Evolutionary conservation across 1,140 invertebrate species (phyloP).

Genomic region (Popillia japonica): DNA sequence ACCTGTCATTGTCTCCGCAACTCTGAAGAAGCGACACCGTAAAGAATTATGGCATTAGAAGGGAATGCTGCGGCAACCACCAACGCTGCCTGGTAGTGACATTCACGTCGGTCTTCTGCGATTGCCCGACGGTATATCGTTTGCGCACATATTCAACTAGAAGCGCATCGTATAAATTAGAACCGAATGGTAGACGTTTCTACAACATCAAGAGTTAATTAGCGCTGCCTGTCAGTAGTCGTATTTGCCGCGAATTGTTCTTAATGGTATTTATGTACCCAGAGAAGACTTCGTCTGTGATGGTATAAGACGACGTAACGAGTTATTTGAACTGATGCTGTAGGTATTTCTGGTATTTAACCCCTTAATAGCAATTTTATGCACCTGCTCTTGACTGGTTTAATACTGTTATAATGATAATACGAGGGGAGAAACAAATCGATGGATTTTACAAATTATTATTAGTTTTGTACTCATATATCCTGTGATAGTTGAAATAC

Average conservation of each 20-base stretch:
- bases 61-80: background rate
- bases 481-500: too few species aligned
- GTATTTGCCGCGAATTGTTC: conserved; percentile 3
- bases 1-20: background rate
- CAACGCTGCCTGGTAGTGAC: background rate
- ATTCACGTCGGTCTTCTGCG: background rate
- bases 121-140: background rate
- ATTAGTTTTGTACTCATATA: too few species aligned
- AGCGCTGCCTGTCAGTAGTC: background rate
- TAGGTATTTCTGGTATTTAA: conserved; percentile 1
- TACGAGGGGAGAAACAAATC: too few species aligned
- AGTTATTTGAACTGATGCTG: background rate
- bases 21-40: background rate
- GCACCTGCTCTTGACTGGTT: background rate
- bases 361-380: background rate
- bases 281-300: background rate
- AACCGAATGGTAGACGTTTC: conserved; percentile 4
- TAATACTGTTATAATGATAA: background rate
- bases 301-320: background rate
- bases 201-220: conserved; percentile 12
- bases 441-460: too few species aligned
- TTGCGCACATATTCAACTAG: background rate
- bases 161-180: conserved; percentile 2
- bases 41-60: conserved; percentile 2
- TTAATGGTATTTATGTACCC: conserved; percentile 2